Evolutionary conservation across 2,797 vertebrate species (phyloP), one percentile per base, ranked within the genome.

Genomic region (Esox masquinongy): DNA sequence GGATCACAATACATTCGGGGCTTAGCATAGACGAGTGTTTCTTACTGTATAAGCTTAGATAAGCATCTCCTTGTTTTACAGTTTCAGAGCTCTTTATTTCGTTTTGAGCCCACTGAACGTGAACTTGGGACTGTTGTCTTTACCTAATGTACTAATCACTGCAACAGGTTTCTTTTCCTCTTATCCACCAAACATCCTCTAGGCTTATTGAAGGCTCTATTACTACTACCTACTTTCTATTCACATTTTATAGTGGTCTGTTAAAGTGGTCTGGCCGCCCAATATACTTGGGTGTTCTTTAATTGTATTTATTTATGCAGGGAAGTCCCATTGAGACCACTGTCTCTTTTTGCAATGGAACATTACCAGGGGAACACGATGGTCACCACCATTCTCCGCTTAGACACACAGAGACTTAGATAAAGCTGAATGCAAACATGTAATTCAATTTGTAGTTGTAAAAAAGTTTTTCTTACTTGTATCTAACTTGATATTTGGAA

Each of bases 161-260:
- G 24, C 50, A 15, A 7, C 39, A 24, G 22, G 39, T 70, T 7
- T 70, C 9, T 50, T 70, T 14, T 17, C 39, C 24, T 51, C 43
- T 70, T 47, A 22, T 36, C 43, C 69, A 70, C 47, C 69, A 70
- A 50, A 47, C 43, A 31, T n/a, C 19, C 53, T 56, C 19, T n/a
- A 17, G 17, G 17, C 51, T 22, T 22, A 56, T 56, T 22, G 53
- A 56, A 56, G 17, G n/a, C 53, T n/a, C n/a, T 22, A n/a, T 68
- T 68, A 7, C 16, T 7, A 68, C 39, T 19, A 17, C 34, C 53
- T 22, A 56, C 19, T 56, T n/a, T n/a, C 51, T 56, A 56, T 17
- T 16, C 17, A n/a, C n/a, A 2, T 56, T 7, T 8, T n/a, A 56
- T 56, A n/a, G n/a, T n/a, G n/a, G 51, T 4, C n/a, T 9, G 19